A percentile compares a stretch with the other conserved stretches of the same genome.
Conservation (phyloP, 1,140 invertebrate genomes). For the Notospermus geniculatus region DNA sequence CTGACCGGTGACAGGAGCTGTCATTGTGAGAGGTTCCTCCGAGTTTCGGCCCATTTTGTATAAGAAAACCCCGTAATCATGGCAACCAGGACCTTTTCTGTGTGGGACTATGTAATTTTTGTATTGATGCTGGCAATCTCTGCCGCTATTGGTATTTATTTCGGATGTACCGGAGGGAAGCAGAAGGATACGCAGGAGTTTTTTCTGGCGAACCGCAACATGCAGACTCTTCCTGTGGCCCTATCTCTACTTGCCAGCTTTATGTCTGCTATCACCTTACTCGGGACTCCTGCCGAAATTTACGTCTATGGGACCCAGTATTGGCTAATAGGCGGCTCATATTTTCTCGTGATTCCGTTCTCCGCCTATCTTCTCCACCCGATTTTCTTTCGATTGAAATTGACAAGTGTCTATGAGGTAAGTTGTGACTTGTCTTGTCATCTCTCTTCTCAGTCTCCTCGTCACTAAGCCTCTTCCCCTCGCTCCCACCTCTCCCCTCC, state of each 20-base stretch:
- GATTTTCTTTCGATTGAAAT: conserved; percentile 82
- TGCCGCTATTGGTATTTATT: conserved; percentile 75
- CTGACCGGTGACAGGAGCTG: too few relatives aligned
- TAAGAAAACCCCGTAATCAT: too few relatives aligned
- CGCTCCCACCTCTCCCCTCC: too few relatives aligned
- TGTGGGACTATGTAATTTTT: conserved; percentile 43
- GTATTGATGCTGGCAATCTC: conserved; percentile 35
- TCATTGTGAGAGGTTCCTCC: too few relatives aligned
- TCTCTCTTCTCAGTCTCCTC: too few relatives aligned
- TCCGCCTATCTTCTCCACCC: conserved; percentile 80
- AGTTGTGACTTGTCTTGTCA: conserved; percentile 31
- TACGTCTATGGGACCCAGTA: conserved; percentile 51
- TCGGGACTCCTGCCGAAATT: conserved; percentile 63
- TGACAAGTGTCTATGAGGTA: conserved; percentile 87
- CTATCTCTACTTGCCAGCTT: conserved; percentile 66
- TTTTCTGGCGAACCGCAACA: conserved; percentile 72
- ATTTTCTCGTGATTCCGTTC: conserved; percentile 73
- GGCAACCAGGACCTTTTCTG: conserved; percentile 19
- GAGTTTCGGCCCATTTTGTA: too few relatives aligned
- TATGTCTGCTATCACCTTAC: conserved; percentile 87
- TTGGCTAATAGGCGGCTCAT: conserved; percentile 40
- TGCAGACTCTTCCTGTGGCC: conserved; percentile 62
- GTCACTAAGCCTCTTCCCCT: too few relatives aligned
- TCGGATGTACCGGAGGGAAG: conserved; percentile 76
- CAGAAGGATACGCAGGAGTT: conserved; percentile 82